Percentiles rank a stretch among this genome's conserved stretches.
Conservation (phyloP, 1,140 invertebrate species). For the Rhyzopertha dominica region DNA sequence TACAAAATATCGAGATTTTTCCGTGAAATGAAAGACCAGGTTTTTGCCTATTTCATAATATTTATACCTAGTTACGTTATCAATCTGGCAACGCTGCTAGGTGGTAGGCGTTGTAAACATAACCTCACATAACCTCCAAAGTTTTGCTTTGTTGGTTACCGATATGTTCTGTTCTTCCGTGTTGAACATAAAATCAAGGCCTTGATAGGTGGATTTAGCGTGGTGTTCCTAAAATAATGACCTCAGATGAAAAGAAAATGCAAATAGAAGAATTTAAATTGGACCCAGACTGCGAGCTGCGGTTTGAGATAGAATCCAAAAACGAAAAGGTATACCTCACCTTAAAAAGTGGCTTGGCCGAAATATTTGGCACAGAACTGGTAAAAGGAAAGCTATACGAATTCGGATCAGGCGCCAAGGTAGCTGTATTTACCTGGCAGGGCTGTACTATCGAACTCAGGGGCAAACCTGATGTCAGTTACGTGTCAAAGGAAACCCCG, state of each 20-base stretch:
- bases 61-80: too few relatives aligned
- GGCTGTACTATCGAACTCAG: constrained; percentile 80
- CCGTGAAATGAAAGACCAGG: too few relatives aligned
- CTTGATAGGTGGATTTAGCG: too few relatives aligned
- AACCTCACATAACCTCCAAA: too few relatives aligned
- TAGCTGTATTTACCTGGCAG: constrained; percentile 95
- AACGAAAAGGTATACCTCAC: constrained; percentile 80
- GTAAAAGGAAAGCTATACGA: constrained; percentile 90
- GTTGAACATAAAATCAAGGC: too few relatives aligned
- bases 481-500: constrained; percentile 92
- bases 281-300: constrained; percentile 81
- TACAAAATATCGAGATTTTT: too few relatives aligned
- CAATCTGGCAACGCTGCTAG: too few relatives aligned
- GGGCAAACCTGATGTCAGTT: constrained; percentile 88
- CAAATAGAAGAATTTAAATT: constrained; percentile 71
- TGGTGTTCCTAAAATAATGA: too few relatives aligned
- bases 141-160: too few relatives aligned
- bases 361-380: constrained; percentile 96
- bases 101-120: too few relatives aligned
- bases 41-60: too few relatives aligned
- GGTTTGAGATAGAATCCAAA: constrained; percentile 90
- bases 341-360: constrained; percentile 82
- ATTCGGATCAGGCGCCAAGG: constrained; percentile 86
- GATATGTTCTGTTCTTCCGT: too few relatives aligned
- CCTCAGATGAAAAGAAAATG: constrained; percentile 31